Percentiles rank a stretch among this genome's conserved stretches.
phyloP scores from a whole-genome alignment of 2,113 vertebrate genomes.

The Petroica traversi region DNA sequence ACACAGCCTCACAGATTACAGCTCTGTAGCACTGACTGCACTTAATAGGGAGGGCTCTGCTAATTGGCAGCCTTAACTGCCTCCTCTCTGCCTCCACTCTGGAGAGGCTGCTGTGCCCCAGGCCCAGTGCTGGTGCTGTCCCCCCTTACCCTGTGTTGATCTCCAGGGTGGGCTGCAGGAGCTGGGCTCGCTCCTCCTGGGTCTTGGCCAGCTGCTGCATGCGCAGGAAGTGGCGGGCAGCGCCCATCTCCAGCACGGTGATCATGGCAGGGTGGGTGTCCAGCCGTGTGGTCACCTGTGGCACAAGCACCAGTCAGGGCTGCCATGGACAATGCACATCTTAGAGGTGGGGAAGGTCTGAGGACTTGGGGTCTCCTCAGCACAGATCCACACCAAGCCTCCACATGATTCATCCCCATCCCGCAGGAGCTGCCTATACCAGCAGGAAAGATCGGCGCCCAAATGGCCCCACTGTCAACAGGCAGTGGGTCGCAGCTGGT shows the following conservation, averaged over 20 bases:
- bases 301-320: neutral
- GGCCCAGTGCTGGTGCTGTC: neutral
- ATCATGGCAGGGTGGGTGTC: constrained; percentile 97
- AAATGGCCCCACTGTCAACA: neutral
- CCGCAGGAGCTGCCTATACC: neutral
- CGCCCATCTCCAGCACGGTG: constrained; percentile 97
- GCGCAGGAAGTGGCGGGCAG: constrained; percentile 93
- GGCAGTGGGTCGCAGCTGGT: neutral
- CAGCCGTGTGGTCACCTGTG: constrained; percentile 88
- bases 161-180: constrained; percentile 95
- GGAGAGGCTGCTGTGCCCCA: neutral
- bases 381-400: neutral
- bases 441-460: neutral
- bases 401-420: fast-evolving
- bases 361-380: neutral
- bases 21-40: neutral
- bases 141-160: constrained; percentile 87
- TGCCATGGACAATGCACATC: fast-evolving
- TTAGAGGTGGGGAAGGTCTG: neutral
- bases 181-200: constrained; percentile 89
- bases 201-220: constrained; percentile 93
- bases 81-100: neutral
- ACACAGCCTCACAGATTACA: neutral
- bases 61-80: neutral
- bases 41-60: neutral